Percentiles rank a stretch among this genome's conserved stretches.
Evolutionary conservation across 2,797 vertebrate genomes (phyloP).

Genomic region (Gymnoscopelus braueri): DNA sequence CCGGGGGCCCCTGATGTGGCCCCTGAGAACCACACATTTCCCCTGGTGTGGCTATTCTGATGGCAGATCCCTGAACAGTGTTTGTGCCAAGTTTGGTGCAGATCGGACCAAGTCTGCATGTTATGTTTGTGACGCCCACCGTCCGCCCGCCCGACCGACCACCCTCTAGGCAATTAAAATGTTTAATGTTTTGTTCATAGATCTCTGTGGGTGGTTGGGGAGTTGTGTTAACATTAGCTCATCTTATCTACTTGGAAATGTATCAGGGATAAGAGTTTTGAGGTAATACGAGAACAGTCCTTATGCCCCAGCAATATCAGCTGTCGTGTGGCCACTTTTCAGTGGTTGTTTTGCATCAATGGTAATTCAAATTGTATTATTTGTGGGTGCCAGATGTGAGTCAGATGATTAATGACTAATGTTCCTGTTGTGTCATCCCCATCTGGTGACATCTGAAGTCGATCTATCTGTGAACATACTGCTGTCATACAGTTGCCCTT

Average conservation of each 20-base stretch:
- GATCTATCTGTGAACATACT: too few relatives aligned
- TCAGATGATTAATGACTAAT: constrained; percentile 9
- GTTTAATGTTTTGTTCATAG: constrained; percentile 1
- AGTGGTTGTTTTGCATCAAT: constrained; percentile 7
- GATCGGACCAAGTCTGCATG: too few relatives aligned
- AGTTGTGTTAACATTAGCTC: constrained; percentile 4
- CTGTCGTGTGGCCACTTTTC: not conserved
- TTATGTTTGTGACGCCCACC: too few relatives aligned
- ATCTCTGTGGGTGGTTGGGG: not conserved
- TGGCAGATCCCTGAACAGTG: too few relatives aligned
- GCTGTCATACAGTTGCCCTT: not conserved
- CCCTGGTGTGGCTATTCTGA: too few relatives aligned
- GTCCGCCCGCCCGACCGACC: too few relatives aligned
- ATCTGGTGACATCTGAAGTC: not conserved
- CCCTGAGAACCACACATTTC: too few relatives aligned
- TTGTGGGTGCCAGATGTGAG: constrained; percentile 2
- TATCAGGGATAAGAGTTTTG: constrained; percentile 3
- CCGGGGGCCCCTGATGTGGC: too few relatives aligned
- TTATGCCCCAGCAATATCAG: not conserved
- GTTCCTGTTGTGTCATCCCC: not conserved
- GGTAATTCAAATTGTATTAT: constrained; percentile 8
- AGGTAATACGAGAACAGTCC: too few relatives aligned
- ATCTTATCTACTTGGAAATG: not conserved
- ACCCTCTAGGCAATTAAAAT: not conserved
- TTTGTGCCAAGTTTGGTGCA: too few relatives aligned